phyloP scores from a whole-genome alignment of 2,888 invertebrate genomes.

The Macrostomum cliftonense region DNA sequence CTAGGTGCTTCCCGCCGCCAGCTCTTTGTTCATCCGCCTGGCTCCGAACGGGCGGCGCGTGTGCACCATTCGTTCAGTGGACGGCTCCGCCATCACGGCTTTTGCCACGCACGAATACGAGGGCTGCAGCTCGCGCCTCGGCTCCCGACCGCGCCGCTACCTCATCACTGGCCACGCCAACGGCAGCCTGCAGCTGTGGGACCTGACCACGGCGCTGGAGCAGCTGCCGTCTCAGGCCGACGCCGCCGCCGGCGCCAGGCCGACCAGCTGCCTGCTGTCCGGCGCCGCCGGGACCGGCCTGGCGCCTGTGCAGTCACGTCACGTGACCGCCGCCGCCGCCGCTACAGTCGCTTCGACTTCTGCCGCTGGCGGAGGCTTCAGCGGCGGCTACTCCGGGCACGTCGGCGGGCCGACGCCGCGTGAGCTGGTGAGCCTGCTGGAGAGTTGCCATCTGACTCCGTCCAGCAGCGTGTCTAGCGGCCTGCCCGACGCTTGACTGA shows the following conservation, averaged over 20 bases:
- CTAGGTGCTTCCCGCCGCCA: conserved; percentile 73
- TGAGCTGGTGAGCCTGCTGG: conserved; percentile 69
- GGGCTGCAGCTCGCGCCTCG: conserved; percentile 68
- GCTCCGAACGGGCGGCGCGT: conserved; percentile 60
- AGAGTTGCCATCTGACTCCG: conserved; percentile 76
- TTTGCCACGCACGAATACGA: conserved; percentile 95
- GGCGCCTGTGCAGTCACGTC: no score
- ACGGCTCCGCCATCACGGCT: conserved; percentile 74
- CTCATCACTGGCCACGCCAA: conserved; percentile 36
- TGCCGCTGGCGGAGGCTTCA: not conserved
- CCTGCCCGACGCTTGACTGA: no score
- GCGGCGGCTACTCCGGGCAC: not conserved
- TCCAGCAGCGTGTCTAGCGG: not conserved
- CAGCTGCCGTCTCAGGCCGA: conserved; percentile 34
- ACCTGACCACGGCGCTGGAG: conserved; percentile 80
- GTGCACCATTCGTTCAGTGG: conserved; percentile 47
- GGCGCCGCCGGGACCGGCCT: no score
- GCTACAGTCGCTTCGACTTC: no score
- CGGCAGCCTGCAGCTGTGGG: conserved; percentile 59
- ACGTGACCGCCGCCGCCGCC: no score
- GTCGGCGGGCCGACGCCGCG: conserved; percentile 71
- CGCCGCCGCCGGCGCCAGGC: not conserved
- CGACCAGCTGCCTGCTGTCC: no score
- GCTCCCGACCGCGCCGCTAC: conserved; percentile 57
- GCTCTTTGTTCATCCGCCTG: conserved; percentile 73